Conservation (phyloP, 2,113 vertebrate species). For the Prochilodus magdalenae region DNA sequence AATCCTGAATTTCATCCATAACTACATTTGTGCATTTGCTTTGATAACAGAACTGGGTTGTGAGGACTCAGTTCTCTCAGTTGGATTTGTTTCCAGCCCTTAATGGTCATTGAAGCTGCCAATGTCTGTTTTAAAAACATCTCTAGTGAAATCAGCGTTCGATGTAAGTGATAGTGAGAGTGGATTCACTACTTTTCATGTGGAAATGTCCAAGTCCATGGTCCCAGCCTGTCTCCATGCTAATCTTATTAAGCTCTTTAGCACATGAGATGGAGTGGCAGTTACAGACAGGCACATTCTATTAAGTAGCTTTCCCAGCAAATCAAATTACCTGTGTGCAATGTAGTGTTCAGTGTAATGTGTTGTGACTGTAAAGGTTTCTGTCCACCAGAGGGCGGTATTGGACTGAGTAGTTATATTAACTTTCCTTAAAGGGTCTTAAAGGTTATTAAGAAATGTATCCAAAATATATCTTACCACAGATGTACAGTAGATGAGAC, state of each 20-base stretch:
- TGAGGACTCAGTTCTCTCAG: too few relatives aligned
- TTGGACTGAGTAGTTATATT: slow-evolving; percentile 10
- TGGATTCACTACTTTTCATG: background rate
- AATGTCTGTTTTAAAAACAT: background rate
- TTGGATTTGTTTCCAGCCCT: too few relatives aligned
- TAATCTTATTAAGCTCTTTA: slow-evolving; percentile 34
- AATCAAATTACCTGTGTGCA: slow-evolving; percentile 28
- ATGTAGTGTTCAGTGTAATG: background rate
- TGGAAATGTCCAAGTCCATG: background rate
- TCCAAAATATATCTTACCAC: too few relatives aligned
- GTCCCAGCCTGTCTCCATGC: slow-evolving; percentile 7
- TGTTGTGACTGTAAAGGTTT: background rate
- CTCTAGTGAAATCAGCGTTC: background rate
- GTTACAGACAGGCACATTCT: slow-evolving; percentile 19
- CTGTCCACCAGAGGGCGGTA: slow-evolving; percentile 62
- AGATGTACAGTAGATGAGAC: too few relatives aligned
- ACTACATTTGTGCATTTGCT: too few relatives aligned
- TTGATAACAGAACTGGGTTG: too few relatives aligned
- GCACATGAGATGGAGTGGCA: slow-evolving; percentile 14
- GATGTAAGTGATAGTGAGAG: background rate
- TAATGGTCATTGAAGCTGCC: too few relatives aligned
- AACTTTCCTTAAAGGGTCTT: background rate
- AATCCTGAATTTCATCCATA: background rate
- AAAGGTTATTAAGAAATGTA: too few relatives aligned
- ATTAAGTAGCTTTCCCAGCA: slow-evolving; percentile 26